These are phyloP conservation scores for Dryadula phaetusa DNA, from an alignment of 2,888 invertebrate species.

Conservation along the genomic window DNA sequence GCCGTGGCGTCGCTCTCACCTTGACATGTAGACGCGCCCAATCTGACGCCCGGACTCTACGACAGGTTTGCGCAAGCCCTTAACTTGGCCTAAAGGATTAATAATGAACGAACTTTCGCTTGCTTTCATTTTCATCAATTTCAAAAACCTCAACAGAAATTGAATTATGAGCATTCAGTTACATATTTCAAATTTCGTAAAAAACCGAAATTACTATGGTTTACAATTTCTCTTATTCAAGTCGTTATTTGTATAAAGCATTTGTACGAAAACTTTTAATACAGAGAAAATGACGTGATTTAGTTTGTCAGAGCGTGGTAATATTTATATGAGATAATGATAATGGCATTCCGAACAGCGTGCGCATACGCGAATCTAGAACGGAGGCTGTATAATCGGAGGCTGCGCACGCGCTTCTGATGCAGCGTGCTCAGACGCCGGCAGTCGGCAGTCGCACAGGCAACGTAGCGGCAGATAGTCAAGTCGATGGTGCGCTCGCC, in stretches of 20 bases:
- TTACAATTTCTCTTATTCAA: constrained; percentile 14
- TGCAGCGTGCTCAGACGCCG: constrained; percentile 56
- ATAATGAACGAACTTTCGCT: constrained; percentile 45
- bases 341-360: constrained; percentile 52
- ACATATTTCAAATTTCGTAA: background rate
- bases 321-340: constrained; percentile 50
- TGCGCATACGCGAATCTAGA: constrained; percentile 58
- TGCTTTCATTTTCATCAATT: constrained; percentile 46
- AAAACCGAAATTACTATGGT: background rate
- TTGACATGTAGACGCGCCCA: constrained; percentile 54
- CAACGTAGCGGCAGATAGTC: constrained; percentile 70
- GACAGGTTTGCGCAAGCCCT: constrained; percentile 54
- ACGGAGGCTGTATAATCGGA: constrained; percentile 67
- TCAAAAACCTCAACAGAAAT: constrained; percentile 25
- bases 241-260: constrained; percentile 9
- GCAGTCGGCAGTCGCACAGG: constrained; percentile 74
- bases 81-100: constrained; percentile 47
- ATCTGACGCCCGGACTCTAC: constrained; percentile 59
- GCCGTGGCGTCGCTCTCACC: constrained; percentile 58
- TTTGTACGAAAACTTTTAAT: constrained; percentile 33
- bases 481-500: constrained; percentile 49
- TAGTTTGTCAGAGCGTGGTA: constrained; percentile 42
- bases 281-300: constrained; percentile 37
- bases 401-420: constrained; percentile 63
- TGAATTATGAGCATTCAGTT: constrained; percentile 5